Conservation (phyloP, 1,140 invertebrate genomes). For the Cyrtorhinus lividipennis region DNA sequence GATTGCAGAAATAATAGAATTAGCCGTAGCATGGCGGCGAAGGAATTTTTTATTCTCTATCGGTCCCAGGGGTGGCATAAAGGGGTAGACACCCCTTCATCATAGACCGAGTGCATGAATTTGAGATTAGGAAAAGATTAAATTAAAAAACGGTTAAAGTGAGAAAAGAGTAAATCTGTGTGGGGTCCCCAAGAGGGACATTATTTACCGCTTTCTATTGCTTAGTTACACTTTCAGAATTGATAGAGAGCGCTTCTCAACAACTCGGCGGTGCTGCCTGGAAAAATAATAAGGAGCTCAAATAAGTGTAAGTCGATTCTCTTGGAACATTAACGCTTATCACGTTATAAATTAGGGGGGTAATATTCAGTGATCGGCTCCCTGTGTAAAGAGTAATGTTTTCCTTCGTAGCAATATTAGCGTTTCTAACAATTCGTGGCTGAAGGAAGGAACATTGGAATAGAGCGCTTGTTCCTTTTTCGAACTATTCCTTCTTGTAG, state of each 20-base stretch:
- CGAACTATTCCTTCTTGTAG: too few relatives aligned
- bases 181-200: neutral
- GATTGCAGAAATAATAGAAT: neutral
- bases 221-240: neutral
- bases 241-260: neutral
- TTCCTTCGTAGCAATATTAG: too few relatives aligned
- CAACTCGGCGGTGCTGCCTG: neutral
- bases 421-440: neutral
- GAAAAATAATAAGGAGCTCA: neutral
- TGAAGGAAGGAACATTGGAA: too few relatives aligned
- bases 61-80: neutral
- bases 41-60: neutral
- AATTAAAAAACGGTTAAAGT: constrained; percentile 7
- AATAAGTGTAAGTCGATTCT: neutral
- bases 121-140: constrained; percentile 6
- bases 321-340: too few relatives aligned
- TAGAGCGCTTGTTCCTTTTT: too few relatives aligned
- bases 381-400: too few relatives aligned
- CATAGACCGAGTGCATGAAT: constrained; percentile 2
- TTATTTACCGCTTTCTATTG: neutral
- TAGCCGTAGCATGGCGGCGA: neutral
- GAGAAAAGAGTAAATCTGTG: neutral
- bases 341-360: too few relatives aligned
- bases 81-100: constrained; percentile 3
- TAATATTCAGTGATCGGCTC: too few relatives aligned